Conservation (phyloP, 2,113 vertebrate genomes). For the Pteropus alecto region DNA sequence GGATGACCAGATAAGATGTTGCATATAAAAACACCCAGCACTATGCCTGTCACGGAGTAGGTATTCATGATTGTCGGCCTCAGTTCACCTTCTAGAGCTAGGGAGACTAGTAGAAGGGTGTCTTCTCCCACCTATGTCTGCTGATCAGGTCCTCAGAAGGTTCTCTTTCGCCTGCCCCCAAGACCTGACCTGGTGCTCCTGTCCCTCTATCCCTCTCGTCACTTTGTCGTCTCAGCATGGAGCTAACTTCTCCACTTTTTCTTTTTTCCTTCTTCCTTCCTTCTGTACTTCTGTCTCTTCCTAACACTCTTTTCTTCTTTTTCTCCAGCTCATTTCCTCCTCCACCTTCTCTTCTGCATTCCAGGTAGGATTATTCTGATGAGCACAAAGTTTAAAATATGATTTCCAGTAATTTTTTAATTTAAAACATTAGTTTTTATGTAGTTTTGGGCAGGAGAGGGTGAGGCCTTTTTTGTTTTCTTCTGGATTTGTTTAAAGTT, state of each 20-base stretch:
- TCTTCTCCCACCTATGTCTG: neutral
- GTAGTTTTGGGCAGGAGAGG: neutral
- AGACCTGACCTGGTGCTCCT: fast-evolving
- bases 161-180: neutral
- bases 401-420: neutral
- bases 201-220: neutral
- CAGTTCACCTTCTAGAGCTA: neutral
- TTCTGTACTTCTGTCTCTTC: neutral
- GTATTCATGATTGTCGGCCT: neutral
- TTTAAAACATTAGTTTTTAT: neutral
- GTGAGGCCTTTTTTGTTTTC: neutral
- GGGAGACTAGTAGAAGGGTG: neutral
- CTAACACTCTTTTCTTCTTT: neutral
- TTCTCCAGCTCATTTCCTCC: neutral
- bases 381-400: neutral
- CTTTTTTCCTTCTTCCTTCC: neutral
- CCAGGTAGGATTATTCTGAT: neutral
- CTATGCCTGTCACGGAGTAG: neutral
- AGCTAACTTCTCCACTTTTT: neutral
- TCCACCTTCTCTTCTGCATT: neutral
- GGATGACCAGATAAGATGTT: neutral
- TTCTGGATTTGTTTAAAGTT: slow-evolving; percentile 31
- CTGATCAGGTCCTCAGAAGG: neutral
- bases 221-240: neutral
- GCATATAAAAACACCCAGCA: neutral